Conservation (phyloP, 2,113 vertebrate species). For the Sclerurus mexicanus region DNA sequence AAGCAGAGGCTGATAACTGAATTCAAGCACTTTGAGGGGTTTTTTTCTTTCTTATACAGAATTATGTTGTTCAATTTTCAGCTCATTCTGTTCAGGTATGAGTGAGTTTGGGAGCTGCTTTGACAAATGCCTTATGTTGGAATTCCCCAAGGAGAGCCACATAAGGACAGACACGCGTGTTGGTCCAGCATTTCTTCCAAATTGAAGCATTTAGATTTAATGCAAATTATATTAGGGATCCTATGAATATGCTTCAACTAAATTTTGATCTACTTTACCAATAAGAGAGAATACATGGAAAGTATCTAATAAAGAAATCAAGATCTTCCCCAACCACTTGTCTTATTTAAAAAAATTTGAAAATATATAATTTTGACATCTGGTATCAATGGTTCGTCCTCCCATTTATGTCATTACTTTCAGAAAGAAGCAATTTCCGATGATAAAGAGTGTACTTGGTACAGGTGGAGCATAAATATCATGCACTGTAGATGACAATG, state of each 20-base stretch:
- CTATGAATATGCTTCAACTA: not conserved
- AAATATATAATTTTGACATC: not conserved
- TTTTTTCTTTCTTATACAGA: not conserved
- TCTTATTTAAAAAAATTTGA: not conserved
- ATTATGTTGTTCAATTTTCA: not conserved
- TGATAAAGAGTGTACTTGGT: not conserved
- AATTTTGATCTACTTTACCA: not conserved
- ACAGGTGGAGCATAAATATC: not conserved
- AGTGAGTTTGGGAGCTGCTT: not conserved
- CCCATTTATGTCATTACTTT: not conserved
- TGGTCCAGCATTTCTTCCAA: not conserved
- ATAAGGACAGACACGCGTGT: rapidly evolving
- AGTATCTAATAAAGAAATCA: not conserved
- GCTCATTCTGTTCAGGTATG: not conserved
- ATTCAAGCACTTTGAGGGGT: not conserved
- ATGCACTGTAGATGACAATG: not conserved
- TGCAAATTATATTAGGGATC: not conserved
- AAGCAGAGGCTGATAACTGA: not conserved
- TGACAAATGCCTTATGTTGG: not conserved
- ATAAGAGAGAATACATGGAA: not conserved
- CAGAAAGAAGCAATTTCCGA: not conserved
- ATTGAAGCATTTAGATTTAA: not conserved
- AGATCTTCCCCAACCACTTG: not conserved
- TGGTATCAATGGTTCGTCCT: not conserved
- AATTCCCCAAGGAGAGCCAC: not conserved